Percentiles rank a stretch among this genome's conserved stretches.
Evolutionary conservation across 92 coral and sea anemone genomes (phyloP).

Genomic region (Parazoanthus atlanticus): DNA sequence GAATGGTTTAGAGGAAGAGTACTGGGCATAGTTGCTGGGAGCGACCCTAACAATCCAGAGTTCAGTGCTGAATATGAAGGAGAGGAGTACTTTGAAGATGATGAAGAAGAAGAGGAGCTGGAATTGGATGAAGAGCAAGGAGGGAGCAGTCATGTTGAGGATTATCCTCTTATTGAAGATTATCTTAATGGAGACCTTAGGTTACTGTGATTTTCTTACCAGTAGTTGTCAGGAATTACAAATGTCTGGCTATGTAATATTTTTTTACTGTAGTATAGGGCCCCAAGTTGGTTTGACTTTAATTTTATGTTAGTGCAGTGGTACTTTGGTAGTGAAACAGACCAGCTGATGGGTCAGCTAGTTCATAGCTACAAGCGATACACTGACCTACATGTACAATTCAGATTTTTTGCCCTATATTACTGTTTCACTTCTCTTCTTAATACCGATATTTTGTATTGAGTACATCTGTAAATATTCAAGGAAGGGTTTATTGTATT

Average conservation of each 20-base stretch:
- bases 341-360: conserved; percentile 29
- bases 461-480: conserved; percentile 12
- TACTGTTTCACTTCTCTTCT: conserved; percentile 24
- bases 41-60: neutral
- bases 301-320: conserved; percentile 11
- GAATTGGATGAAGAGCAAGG: neutral
- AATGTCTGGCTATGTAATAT: conserved; percentile 13
- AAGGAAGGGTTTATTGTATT: conserved; percentile 8
- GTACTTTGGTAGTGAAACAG: conserved; percentile 33
- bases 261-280: conserved; percentile 23
- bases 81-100: neutral
- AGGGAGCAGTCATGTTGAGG: neutral
- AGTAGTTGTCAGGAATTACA: conserved; percentile 12
- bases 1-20: conserved; percentile 18
- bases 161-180: neutral
- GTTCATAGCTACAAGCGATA: conserved; percentile 30
- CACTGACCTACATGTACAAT: conserved; percentile 20
- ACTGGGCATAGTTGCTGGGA: neutral
- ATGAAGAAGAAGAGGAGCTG: neutral
- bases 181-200: neutral
- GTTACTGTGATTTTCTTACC: neutral
- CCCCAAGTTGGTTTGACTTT: conserved; percentile 21
- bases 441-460: conserved; percentile 6
- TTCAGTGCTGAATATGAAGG: neutral
- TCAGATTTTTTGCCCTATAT: conserved; percentile 36